A percentile compares a stretch with the other conserved stretches of the same genome.
phyloP scores from a whole-genome alignment of 2,797 vertebrate genomes.

The Aphelocoma californica region DNA sequence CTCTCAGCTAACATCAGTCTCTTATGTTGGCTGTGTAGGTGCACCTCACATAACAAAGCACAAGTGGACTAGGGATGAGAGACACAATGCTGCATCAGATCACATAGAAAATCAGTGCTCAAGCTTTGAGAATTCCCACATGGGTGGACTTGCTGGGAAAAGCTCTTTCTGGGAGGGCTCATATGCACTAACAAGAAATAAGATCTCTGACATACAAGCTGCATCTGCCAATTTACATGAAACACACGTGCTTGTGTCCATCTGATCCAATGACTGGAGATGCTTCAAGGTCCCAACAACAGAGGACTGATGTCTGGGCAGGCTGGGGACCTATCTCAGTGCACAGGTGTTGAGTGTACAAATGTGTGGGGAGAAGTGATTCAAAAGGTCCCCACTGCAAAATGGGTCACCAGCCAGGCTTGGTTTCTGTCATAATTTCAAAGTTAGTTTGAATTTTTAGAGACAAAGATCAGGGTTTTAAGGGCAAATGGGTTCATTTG shows the following conservation, averaged over 20 bases:
- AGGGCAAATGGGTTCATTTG: neutral
- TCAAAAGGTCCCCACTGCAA: neutral
- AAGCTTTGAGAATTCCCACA: neutral
- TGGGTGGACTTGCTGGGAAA: neutral
- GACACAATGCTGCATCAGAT: neutral
- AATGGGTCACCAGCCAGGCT: neutral
- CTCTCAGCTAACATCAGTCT: neutral
- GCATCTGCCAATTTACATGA: neutral
- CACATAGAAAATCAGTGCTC: neutral
- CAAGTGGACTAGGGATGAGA: neutral
- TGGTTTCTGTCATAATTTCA: neutral
- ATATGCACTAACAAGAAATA: neutral
- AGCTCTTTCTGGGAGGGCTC: neutral
- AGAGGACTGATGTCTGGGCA: neutral
- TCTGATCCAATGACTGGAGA: neutral
- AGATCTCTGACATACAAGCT: neutral
- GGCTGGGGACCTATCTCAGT: neutral
- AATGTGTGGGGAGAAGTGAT: neutral
- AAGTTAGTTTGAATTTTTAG: neutral
- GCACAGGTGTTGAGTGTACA: neutral
- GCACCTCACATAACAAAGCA: neutral
- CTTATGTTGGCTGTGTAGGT: neutral
- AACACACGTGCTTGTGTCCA: accelerated
- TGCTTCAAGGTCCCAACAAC: neutral
- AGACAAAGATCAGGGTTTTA: neutral